phyloP scores from a whole-genome alignment of 2,888 invertebrate species.

The Cryptus armator region DNA sequence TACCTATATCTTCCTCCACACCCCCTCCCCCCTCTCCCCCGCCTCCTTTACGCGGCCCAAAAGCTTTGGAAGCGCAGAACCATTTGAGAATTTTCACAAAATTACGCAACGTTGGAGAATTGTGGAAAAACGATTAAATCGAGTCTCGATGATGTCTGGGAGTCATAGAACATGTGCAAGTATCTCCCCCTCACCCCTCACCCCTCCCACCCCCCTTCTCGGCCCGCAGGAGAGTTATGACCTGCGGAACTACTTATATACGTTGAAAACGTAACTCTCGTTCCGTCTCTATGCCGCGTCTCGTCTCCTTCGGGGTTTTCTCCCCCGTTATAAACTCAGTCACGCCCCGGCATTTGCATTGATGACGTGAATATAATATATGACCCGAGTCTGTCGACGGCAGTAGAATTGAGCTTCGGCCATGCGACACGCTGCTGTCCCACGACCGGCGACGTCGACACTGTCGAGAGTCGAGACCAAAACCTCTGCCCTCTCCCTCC shows the following conservation, averaged over 20 bases:
- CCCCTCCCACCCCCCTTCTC: background rate
- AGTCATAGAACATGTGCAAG: background rate
- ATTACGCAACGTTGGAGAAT: background rate
- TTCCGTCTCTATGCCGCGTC: background rate
- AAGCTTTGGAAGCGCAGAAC: background rate
- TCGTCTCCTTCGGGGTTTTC: conserved; percentile 4
- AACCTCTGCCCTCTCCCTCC: background rate
- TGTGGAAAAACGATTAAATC: background rate
- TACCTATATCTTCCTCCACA: background rate
- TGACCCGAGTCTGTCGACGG: conserved; percentile 74
- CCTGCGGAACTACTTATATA: background rate
- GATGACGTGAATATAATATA: conserved; percentile 83
- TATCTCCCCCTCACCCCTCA: no score
- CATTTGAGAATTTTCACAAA: background rate
- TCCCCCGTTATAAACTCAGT: conserved; percentile 78
- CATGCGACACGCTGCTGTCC: no score
- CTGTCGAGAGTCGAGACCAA: no score
- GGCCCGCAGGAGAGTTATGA: background rate
- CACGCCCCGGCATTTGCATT: conserved; percentile 82
- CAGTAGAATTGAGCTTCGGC: conserved; percentile 67
- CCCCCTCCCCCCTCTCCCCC: background rate
- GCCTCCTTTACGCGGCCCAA: background rate
- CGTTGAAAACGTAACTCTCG: conserved; percentile 18
- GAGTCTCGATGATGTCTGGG: conserved; percentile 16
- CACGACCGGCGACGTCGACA: conserved; percentile 19